Percentiles rank a stretch among this genome's conserved stretches.
These are phyloP conservation scores for Leiothrix lutea DNA, from an alignment of 2,113 vertebrate genomes.

Conservation along the genomic window DNA sequence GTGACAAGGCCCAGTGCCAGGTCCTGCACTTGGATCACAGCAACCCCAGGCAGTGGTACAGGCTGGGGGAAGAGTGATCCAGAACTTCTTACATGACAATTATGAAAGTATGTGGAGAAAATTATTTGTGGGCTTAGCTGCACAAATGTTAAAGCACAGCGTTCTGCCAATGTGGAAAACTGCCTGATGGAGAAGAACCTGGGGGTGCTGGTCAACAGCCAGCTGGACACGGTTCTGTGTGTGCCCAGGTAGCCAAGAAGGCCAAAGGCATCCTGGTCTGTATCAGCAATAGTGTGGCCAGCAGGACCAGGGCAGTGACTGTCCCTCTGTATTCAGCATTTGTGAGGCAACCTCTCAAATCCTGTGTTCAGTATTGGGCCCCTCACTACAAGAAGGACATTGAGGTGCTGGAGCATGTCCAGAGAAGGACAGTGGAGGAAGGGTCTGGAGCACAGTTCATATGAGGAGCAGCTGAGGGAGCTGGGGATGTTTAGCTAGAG, in stretches of 20 bases:
- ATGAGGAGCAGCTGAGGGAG: background rate
- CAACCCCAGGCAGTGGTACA: accelerated
- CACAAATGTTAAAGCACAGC: background rate
- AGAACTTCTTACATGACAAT: background rate
- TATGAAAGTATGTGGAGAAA: background rate
- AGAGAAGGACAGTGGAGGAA: background rate
- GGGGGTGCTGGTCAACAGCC: accelerated
- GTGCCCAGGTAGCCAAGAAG: background rate
- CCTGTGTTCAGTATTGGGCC: background rate
- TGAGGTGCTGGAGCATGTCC: accelerated
- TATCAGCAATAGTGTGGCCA: background rate
- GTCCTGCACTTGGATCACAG: background rate
- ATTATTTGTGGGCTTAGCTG: background rate
- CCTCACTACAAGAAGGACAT: background rate
- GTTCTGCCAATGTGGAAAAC: background rate
- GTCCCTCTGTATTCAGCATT: background rate
- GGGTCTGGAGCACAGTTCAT: background rate
- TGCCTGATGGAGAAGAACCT: background rate
- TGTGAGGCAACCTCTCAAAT: accelerated
- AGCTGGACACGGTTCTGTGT: background rate
- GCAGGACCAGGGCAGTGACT: background rate
- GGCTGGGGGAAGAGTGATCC: background rate
- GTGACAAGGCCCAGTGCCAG: accelerated
- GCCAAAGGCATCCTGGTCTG: background rate
- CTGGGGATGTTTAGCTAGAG: background rate